Evolutionary conservation across 2,113 vertebrate genomes (phyloP), one percentile per base, ranked within the genome.

Genomic region (Grammomys surdaster): DNA sequence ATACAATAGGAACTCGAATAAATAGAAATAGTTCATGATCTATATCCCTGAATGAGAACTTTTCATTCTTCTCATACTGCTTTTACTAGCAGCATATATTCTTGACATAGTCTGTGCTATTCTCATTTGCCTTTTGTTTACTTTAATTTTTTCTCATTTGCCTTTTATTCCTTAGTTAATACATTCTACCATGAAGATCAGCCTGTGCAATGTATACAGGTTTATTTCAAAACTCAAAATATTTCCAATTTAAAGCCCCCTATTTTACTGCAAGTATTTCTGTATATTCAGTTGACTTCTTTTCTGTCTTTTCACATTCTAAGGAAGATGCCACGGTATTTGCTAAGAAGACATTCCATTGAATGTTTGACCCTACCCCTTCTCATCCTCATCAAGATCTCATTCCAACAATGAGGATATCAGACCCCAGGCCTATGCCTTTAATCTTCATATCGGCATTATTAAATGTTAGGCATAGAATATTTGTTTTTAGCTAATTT

Each of bases 221-320:
- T 7, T 91, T 95, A 70, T 65, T 90, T 90, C 46, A 86, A 94
- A 97, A 67, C 51, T 70, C 43, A 81, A 31, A 94, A 65, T 60
- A 2, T 51, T 76, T 91, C 80, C 36, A 80, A 12, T 88, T 96
- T 86, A 92, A 72, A 46, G 1, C n/a, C 1, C 13, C 76, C 11
- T 81, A 43, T 89, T n/a, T 58, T n/a, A 51, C 31, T 48, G 40
- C 86, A 93, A 70, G 77, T 76, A 81, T 85, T 94, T 96, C 60
- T 86, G 31, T 70, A 70, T 93, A 4, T 94, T 94, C 46, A 78
- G 6, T 43, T 67, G 58, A 7, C 2, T 16, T 86, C 48, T 78
- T 94, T 63, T 92, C 7, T 85, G 36, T 70, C 82, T 77, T 84
- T 95, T 67, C 31, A 56, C 56, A 93, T 78, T 93, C 75, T 46